Evolutionary conservation across 1,140 invertebrate species (phyloP).

Genomic region (Caerostris darwini): DNA sequence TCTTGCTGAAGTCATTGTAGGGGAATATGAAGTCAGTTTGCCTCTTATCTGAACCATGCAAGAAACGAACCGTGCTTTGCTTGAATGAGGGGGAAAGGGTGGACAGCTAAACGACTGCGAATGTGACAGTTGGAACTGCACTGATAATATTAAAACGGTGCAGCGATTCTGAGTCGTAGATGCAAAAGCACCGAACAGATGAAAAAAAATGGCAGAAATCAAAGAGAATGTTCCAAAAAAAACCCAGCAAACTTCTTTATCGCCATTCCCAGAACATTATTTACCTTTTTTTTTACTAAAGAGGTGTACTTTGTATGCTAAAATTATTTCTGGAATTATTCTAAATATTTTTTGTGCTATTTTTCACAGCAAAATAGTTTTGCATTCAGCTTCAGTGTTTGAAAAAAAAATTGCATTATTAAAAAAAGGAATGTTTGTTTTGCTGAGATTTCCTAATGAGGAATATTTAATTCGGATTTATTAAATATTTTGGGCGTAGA

Average conservation of each 20-base stretch:
- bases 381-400: no score
- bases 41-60: slow-evolving; percentile 18
- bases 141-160: slow-evolving; percentile 33
- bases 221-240: neutral
- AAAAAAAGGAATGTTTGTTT: no score
- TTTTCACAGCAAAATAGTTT: no score
- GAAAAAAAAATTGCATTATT: no score
- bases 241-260: neutral
- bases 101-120: neutral
- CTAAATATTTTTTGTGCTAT: no score
- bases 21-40: neutral
- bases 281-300: neutral
- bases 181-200: neutral
- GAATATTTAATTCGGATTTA: no score
- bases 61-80: slow-evolving; percentile 1
- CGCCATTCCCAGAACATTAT: neutral
- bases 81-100: neutral
- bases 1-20: slow-evolving; percentile 14
- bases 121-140: slow-evolving; percentile 30
- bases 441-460: no score
- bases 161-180: neutral
- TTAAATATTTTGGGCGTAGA: no score
- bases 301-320: neutral
- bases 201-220: slow-evolving; percentile 3
- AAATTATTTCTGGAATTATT: neutral